Percentiles rank a stretch among this genome's conserved stretches.
Evolutionary conservation across 2,113 vertebrate species (phyloP).

Genomic region (Vombatus ursinus): DNA sequence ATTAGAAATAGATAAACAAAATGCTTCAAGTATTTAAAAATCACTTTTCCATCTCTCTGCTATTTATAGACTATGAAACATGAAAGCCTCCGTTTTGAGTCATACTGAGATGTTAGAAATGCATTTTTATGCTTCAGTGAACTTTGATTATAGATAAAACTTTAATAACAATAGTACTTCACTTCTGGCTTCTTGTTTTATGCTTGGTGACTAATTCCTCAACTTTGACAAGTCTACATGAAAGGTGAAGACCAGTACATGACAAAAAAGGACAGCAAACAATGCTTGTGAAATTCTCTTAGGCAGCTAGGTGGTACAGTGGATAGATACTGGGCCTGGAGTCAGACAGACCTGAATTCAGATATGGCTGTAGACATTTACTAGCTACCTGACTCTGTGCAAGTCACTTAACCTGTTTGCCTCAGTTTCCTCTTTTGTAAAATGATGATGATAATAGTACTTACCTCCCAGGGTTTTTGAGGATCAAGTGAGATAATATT

Average conservation of each 20-base stretch:
- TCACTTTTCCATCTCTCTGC: background rate
- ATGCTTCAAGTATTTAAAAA: background rate
- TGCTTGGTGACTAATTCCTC: background rate
- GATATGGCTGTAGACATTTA: background rate
- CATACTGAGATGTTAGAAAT: background rate
- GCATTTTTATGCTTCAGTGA: background rate
- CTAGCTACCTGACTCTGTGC: background rate
- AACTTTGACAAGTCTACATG: background rate
- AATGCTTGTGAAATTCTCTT: background rate
- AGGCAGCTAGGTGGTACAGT: background rate
- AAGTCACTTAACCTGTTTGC: background rate
- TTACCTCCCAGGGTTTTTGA: background rate
- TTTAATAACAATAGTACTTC: background rate
- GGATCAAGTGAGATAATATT: no score
- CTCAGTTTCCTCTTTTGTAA: background rate
- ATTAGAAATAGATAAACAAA: background rate
- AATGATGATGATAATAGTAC: background rate
- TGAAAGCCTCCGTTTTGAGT: background rate
- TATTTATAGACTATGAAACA: background rate
- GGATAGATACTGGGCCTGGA: background rate
- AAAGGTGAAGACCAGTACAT: background rate
- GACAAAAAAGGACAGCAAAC: background rate
- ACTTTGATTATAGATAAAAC: background rate
- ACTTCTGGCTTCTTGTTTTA: background rate
- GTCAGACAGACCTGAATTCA: background rate